phyloP scores from a whole-genome alignment of 2,888 invertebrate species.

The Limenitis camilla region DNA sequence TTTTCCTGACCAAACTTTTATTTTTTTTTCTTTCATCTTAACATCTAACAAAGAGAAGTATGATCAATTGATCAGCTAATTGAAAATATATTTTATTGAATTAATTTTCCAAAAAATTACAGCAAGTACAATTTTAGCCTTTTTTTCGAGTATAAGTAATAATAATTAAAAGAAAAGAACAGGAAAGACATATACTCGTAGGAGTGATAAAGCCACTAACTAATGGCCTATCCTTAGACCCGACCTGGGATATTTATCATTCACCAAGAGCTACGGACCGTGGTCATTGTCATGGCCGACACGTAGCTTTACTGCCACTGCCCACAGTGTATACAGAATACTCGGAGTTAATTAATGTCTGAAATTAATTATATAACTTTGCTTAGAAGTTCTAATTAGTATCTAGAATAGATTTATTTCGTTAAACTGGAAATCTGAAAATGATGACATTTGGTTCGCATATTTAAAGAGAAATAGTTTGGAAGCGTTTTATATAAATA shows the following conservation, averaged over 20 bases:
- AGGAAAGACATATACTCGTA: not conserved
- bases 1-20: no score
- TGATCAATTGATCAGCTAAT: no score
- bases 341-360: constrained; percentile 3
- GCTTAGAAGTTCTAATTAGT: not conserved
- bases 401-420: not conserved
- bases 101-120: no score
- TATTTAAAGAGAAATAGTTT: no score
- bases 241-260: constrained; percentile 13
- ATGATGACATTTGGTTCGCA: not conserved
- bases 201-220: constrained; percentile 12
- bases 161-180: no score
- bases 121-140: no score
- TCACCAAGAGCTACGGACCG: constrained; percentile 10
- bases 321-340: not conserved
- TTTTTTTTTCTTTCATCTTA: no score
- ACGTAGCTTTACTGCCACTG: not conserved
- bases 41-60: no score
- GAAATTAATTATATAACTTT: not conserved
- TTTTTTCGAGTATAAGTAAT: no score
- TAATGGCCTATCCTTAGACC: constrained; percentile 5
- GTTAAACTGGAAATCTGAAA: not conserved
- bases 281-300: constrained; percentile 9
- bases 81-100: no score
- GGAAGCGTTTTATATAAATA: no score